Percentiles rank a stretch among this genome's conserved stretches.
Evolutionary conservation across 2,888 invertebrate genomes (phyloP).

Genomic region (Leuctra nigra): DNA sequence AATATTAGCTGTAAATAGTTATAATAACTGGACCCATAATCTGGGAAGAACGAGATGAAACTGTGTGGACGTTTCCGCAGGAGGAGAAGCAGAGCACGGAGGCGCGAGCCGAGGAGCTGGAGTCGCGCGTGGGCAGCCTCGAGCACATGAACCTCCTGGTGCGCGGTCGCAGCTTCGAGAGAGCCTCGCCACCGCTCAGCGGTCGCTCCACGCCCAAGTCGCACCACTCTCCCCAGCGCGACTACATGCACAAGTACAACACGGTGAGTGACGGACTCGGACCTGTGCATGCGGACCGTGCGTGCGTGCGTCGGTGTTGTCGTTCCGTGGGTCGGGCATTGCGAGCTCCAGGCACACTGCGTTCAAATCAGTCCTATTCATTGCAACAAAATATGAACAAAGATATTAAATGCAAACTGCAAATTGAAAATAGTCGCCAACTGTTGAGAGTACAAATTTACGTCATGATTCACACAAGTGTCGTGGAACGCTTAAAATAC

Average conservation of each 20-base stretch:
- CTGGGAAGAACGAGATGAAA: too few species aligned
- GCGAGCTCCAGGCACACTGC: too few species aligned
- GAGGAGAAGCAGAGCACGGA: conserved; percentile 97
- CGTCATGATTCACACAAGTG: too few species aligned
- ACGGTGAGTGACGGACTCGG: conserved; percentile 68
- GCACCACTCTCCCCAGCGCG: conserved; percentile 71
- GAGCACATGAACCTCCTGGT: conserved; percentile 86
- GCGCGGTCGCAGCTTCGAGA: conserved; percentile 61
- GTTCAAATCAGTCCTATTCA: too few species aligned
- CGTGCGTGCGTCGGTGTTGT: not conserved
- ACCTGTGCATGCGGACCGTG: not conserved
- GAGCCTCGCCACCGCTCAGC: conserved; percentile 77
- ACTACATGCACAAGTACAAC: conserved; percentile 90
- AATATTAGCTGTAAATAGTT: too few species aligned
- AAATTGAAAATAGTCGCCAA: too few species aligned
- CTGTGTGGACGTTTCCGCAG: conserved; percentile 43
- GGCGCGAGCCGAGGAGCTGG: conserved; percentile 93
- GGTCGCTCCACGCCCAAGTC: conserved; percentile 82
- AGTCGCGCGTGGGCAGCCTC: conserved; percentile 91
- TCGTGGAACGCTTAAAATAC: too few species aligned
- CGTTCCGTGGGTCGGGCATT: not conserved
- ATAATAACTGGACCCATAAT: too few species aligned
- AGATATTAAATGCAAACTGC: too few species aligned
- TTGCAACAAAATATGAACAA: too few species aligned
- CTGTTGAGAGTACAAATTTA: too few species aligned